Percentiles rank a stretch among this genome's conserved stretches.
Evolutionary conservation across 1,140 invertebrate species (phyloP).

Genomic region (Diabrotica virgifera): DNA sequence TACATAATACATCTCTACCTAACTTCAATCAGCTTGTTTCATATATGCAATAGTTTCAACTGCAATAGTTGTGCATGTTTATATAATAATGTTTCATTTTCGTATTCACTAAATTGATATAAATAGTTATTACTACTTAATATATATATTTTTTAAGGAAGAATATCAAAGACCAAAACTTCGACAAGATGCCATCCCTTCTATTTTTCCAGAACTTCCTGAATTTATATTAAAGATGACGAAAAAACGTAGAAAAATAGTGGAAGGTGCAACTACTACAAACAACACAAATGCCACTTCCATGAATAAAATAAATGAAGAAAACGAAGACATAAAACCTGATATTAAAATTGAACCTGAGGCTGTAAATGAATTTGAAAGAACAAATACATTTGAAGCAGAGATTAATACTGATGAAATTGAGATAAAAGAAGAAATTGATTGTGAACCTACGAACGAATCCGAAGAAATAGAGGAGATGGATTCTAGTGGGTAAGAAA

Average conservation of each 20-base stretch:
- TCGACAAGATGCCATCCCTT: conserved; percentile 21
- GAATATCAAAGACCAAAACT: conserved; percentile 22
- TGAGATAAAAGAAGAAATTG: conserved; percentile 16
- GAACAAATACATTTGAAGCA: neutral
- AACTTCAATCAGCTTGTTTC: too few species aligned
- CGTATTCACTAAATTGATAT: too few species aligned
- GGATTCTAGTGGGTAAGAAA: too few species aligned
- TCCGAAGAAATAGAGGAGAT: neutral
- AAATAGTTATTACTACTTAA: too few species aligned
- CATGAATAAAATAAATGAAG: conserved; percentile 4
- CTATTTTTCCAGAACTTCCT: conserved; percentile 21
- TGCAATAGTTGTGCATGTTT: too few species aligned
- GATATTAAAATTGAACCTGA: neutral
- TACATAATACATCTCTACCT: too few species aligned
- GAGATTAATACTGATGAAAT: conserved; percentile 13
- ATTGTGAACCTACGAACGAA: neutral
- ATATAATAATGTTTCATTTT: too few species aligned
- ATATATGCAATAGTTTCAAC: too few species aligned
- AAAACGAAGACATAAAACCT: neutral
- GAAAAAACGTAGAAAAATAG: conserved; percentile 21
- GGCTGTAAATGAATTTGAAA: neutral
- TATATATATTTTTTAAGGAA: conserved; percentile 16
- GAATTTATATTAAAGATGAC: conserved; percentile 20
- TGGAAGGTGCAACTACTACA: neutral
- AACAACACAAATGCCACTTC: neutral